Evolutionary conservation across 1,140 invertebrate species (phyloP), one percentile per base, ranked within the genome.

Genomic region (Melitaea cinxia): DNA sequence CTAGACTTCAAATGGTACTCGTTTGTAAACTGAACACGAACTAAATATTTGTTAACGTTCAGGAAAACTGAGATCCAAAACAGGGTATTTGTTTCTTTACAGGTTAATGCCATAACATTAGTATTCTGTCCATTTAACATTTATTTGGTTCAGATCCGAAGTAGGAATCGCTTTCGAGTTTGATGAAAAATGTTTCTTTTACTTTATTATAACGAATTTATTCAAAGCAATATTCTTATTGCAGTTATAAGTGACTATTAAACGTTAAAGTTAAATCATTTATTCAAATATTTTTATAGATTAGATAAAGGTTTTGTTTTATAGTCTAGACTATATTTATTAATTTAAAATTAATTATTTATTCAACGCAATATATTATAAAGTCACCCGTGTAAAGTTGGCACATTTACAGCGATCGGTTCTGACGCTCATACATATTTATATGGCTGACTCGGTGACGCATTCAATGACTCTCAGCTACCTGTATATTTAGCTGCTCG

Each of bases 351-450:
- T 73, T 65, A 63, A 76, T 72, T 61, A 68, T 55, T 70, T 66
- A 72, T 66, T 71, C 72, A 65, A 35, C 45, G 37, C 61, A 24
- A 54, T 62, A 66, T 65, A 74, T 65, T 65, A 77, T 74, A 72
- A 71, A 72, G 65, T 64, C 52, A 64, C 61, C 14, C 61, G 67
- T 66, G 63, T 70, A 70, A 77, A 81, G 72, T 77, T 77, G 68
- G 70, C 67, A 69, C 70, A 68, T 47, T 75, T 72, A 72, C 69
- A 75, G 69, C 65, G 73, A 80, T 80, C 69, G 79, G 68, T 66
- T 59, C 60, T 53, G 65, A 64, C 42, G 61, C 72, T 83, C 78
- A 83, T 83, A 80, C 79, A 83, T 83, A 83, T 83, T 83, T 77
- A 82, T 80, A 70, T 66, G 56, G 77, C 69, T 72, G 66, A 78